Base-by-base conservation (phyloP, 2,888 invertebrate species). In the Cotesia congregata region DNA sequence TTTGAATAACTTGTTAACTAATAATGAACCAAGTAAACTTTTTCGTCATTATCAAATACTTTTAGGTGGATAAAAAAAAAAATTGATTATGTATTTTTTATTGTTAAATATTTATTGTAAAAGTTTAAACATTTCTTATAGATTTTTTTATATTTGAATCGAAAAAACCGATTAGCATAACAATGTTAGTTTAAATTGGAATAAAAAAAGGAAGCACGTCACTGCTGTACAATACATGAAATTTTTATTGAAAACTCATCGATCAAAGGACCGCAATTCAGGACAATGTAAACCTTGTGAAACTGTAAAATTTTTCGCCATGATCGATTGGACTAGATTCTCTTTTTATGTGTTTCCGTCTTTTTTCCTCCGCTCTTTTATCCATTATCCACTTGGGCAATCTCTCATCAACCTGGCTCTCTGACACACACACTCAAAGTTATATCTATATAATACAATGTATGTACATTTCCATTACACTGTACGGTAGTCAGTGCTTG, bases 221-320 rank as follows among this genome's bases (percentile, higher is more conserved):
- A 72, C 65, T 74, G 75, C 75, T 75, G 74, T 67, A 78, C 83
- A 84, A 85, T 84, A 77, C 70, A 61, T 38, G 75, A 72, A 69
- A 79, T 75, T 77, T 72, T 84, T 86, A 86, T 86, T 83, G 86
- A 82, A 87, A 87, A 86, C 83, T 83, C 80, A 86, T 86, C 86
- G 81, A 87, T 86, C 86, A 86, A 80, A 75, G 64, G 17, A 68
- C 64, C 50, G 38, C 64, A 39, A 70, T 17, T 73, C 62, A 67
- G 69, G 67, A 67, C 76, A 41, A 72, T 76, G 17, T 61, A 17
- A 39, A 68, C 74, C 79, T 77, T 85, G 85, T 85, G 85, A 85
- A 83, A 77, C 76, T 86, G 84, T 85, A 86, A 87, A 86, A 85
- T 86, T 86, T 83, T 68, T 80, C 77, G 77, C 71, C 40, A 74